phyloP scores from a whole-genome alignment of 92 coral and sea anemone species.

The Virgularia gustaviana region DNA sequence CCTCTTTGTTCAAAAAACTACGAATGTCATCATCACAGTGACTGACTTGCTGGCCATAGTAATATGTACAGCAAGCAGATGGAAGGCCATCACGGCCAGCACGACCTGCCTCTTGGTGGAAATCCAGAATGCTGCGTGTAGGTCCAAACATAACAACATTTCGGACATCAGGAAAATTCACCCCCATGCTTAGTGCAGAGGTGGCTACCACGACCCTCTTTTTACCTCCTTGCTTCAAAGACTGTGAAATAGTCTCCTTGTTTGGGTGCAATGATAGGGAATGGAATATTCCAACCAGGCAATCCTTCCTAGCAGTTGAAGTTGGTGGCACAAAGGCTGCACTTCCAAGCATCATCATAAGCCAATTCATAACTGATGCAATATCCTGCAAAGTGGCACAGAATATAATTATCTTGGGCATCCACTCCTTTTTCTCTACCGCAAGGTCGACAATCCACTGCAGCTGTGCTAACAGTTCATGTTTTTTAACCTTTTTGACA shows the following conservation, averaged over 20 bases:
- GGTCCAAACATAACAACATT: constrained; percentile 28
- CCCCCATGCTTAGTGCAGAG: constrained; percentile 14
- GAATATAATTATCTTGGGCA: not conserved
- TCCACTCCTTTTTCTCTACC: not conserved
- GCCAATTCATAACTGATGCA: constrained; percentile 4
- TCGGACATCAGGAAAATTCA: constrained; percentile 1
- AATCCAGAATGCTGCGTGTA: constrained; percentile 21
- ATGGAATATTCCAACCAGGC: constrained; percentile 17
- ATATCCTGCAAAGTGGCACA: not conserved
- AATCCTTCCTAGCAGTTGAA: not conserved
- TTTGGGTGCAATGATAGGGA: not conserved
- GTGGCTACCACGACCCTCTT: constrained; percentile 10
- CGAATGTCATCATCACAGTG: too few relatives aligned
- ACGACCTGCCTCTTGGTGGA: constrained; percentile 17
- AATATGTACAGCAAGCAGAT: constrained; percentile 3
- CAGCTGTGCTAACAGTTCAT: not conserved
- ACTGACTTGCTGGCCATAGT: constrained; percentile 26
- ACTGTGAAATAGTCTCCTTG: not conserved
- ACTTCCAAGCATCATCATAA: constrained; percentile 15
- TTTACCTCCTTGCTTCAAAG: not conserved
- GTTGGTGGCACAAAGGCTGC: constrained; percentile 6
- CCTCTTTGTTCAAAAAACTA: too few relatives aligned
- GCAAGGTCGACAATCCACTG: not conserved
- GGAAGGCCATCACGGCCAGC: constrained; percentile 18
- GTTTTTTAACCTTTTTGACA: not conserved